Evolutionary conservation across 2,113 vertebrate genomes (phyloP).

Genomic region (Butastur rufipennis): DNA sequence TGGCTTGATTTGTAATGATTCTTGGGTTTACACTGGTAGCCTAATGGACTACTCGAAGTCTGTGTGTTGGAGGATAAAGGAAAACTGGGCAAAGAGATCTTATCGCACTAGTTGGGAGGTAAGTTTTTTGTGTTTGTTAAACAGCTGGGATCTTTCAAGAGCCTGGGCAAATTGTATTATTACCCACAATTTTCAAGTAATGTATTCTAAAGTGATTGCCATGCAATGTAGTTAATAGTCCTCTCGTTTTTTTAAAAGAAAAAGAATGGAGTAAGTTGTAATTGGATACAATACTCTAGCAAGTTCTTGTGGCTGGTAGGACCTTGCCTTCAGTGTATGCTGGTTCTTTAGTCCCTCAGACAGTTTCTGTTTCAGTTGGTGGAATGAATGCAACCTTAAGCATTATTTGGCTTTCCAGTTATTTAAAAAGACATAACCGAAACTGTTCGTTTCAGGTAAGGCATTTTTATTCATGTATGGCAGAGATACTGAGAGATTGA

Average conservation of each 20-base stretch:
- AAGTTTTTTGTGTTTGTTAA: neutral
- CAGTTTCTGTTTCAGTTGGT: neutral
- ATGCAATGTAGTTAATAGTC: neutral
- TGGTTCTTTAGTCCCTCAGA: neutral
- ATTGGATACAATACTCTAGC: neutral
- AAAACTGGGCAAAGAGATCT: neutral
- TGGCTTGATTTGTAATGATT: neutral
- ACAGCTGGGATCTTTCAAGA: neutral
- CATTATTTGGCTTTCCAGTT: neutral
- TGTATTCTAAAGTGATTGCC: neutral
- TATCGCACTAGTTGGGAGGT: neutral
- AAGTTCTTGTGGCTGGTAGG: neutral
- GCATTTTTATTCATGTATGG: neutral
- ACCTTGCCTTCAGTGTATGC: neutral
- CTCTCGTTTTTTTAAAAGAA: neutral
- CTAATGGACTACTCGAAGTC: neutral
- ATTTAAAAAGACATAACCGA: neutral
- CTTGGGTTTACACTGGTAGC: neutral
- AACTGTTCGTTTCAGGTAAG: neutral
- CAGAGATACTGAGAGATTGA: neutral
- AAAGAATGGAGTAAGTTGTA: neutral
- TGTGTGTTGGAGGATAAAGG: fast-evolving
- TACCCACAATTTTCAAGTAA: neutral
- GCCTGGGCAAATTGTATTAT: neutral
- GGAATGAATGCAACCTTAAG: neutral